Evolutionary conservation across 2,113 vertebrate species (phyloP).

Genomic region (Percina caprodes): DNA sequence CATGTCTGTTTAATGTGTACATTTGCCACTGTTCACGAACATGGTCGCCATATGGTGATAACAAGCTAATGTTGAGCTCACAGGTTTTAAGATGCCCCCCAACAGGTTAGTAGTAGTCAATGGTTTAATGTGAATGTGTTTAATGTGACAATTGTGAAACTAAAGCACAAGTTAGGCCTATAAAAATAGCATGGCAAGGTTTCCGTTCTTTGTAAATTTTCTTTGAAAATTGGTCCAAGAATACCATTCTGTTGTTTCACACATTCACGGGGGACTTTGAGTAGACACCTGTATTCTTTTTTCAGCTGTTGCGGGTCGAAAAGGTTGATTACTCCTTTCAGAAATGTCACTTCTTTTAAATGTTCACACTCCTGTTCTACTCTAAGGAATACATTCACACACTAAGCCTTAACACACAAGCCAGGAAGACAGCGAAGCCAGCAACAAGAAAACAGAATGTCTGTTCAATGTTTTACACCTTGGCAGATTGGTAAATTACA

Average conservation of each 20-base stretch:
- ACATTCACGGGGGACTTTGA: neutral
- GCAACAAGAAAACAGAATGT: constrained; percentile 40
- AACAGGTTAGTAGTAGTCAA: neutral
- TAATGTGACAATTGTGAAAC: neutral
- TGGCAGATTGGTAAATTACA: constrained; percentile 34
- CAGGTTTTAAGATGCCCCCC: neutral
- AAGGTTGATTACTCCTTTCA: constrained; percentile 4
- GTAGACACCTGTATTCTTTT: constrained; percentile 24
- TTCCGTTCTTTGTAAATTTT: neutral
- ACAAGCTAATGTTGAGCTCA: neutral
- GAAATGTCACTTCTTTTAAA: constrained; percentile 33
- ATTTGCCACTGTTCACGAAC: neutral
- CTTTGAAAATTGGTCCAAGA: neutral
- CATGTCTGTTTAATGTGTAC: neutral
- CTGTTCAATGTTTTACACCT: constrained; percentile 55
- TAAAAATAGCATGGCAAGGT: neutral
- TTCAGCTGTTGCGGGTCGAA: constrained; percentile 17
- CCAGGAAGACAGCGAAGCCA: constrained; percentile 27
- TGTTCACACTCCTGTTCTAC: constrained; percentile 10
- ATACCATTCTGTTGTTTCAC: neutral
- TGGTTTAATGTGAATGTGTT: too few relatives aligned
- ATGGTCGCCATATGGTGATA: neutral
- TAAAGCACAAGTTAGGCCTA: neutral
- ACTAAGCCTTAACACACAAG: constrained; percentile 13
- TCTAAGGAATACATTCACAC: neutral